Conservation (phyloP, 2,888 invertebrate species). For the Eremobia ochroleuca region DNA sequence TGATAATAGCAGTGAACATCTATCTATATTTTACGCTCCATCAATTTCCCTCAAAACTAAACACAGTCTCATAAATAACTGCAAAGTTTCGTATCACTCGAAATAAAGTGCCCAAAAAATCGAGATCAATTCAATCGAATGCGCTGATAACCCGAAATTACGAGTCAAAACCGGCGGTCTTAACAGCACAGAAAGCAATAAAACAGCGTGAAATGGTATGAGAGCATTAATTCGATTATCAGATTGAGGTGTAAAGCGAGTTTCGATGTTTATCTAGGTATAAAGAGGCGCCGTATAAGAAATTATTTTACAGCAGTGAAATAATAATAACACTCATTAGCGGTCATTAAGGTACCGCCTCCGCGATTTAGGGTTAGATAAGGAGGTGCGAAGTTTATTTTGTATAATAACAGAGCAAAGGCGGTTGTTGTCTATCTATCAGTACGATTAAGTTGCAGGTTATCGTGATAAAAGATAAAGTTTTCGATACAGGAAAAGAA, state of each 20-base stretch:
- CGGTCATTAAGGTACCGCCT: constrained; percentile 89
- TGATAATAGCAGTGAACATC: constrained; percentile 16
- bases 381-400: constrained; percentile 84
- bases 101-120: constrained; percentile 74
- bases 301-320: constrained; percentile 90
- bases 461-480: constrained; percentile 50
- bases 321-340: constrained; percentile 91
- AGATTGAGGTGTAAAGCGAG: constrained; percentile 91
- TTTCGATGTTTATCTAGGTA: constrained; percentile 91
- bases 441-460: constrained; percentile 54
- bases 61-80: constrained; percentile 68
- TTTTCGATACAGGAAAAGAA: constrained; percentile 36
- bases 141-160: constrained; percentile 89
- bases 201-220: constrained; percentile 89
- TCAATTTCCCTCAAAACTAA: constrained; percentile 35
- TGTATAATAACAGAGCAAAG: constrained; percentile 81
- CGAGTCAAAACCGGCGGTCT: constrained; percentile 84
- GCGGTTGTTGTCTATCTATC: constrained; percentile 78
- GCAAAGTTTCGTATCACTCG: constrained; percentile 70
- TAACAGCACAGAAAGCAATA: constrained; percentile 89
- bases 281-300: constrained; percentile 89
- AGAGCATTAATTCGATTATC: constrained; percentile 91
- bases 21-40: constrained; percentile 21
- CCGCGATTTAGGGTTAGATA: constrained; percentile 88
- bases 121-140: constrained; percentile 88